phyloP scores from a whole-genome alignment of 2,797 vertebrate genomes.

The Artibeus lituratus region DNA sequence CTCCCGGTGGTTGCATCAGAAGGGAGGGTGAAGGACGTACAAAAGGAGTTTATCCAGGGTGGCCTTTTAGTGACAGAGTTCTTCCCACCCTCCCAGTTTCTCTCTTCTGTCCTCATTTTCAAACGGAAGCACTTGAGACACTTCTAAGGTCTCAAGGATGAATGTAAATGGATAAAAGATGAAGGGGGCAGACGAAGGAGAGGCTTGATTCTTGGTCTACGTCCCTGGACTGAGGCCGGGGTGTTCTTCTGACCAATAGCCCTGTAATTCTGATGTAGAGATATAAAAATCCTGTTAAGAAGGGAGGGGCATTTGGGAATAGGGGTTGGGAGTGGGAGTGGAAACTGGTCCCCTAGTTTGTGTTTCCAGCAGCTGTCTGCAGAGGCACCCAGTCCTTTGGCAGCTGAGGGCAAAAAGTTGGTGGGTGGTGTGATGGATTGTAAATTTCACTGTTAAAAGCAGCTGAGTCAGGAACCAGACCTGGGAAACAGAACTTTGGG shows the following conservation, averaged over 20 bases:
- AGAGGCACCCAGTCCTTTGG: not conserved
- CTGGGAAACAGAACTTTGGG: not conserved
- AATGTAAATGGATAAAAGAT: not conserved
- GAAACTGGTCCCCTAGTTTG: not conserved
- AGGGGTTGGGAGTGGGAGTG: not conserved
- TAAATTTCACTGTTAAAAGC: not conserved
- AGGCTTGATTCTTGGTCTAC: not conserved
- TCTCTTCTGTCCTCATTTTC: not conserved
- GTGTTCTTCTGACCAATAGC: not conserved
- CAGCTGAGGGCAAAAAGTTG: not conserved
- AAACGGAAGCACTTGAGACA: not conserved
- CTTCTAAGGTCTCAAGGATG: not conserved
- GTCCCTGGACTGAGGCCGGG: not conserved
- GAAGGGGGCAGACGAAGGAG: not conserved
- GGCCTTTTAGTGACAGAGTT: not conserved
- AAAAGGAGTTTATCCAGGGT: conserved; percentile 9
- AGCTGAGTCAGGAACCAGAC: not conserved
- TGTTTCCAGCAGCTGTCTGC: not conserved
- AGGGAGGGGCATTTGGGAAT: not conserved
- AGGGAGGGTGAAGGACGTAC: not conserved
- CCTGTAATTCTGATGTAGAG: not conserved
- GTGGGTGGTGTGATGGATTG: not conserved
- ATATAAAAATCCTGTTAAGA: not conserved
- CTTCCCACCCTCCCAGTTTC: not conserved
- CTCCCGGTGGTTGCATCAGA: conserved; percentile 54